Conservation (phyloP, 53 echinoderm and acorn worm species). For the Astropecten irregularis region DNA sequence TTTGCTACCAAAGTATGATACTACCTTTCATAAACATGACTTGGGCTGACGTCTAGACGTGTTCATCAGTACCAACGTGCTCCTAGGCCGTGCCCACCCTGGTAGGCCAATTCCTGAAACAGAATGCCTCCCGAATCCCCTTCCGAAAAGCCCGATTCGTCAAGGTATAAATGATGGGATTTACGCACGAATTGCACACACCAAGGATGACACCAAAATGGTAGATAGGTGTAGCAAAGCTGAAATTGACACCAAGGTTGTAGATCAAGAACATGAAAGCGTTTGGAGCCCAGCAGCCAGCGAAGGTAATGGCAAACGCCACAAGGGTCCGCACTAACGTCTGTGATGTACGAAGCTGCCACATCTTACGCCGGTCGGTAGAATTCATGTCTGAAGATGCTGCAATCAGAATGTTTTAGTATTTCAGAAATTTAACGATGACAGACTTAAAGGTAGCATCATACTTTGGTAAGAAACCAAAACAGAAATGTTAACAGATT, state of each 20-base stretch:
- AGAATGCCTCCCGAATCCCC: constrained; percentile 22
- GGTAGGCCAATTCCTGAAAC: background rate
- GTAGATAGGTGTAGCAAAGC: constrained; percentile 2
- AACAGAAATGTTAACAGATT: too few relatives aligned
- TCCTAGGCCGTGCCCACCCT: background rate
- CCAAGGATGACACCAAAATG: constrained; percentile 26
- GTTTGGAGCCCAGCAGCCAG: constrained; percentile 44
- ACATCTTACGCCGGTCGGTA: constrained; percentile 4
- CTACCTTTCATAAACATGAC: too few relatives aligned
- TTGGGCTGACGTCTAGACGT: too few relatives aligned
- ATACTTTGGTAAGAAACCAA: too few relatives aligned
- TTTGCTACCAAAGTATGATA: too few relatives aligned
- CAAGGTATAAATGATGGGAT: constrained; percentile 43
- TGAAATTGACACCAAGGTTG: constrained; percentile 6
- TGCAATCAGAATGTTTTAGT: too few relatives aligned
- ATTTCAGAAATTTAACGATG: too few relatives aligned
- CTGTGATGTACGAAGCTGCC: constrained; percentile 35
- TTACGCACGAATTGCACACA: constrained; percentile 41
- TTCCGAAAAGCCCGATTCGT: constrained; percentile 25
- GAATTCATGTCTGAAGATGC: too few relatives aligned
- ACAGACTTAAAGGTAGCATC: too few relatives aligned
- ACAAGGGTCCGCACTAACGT: constrained; percentile 31
- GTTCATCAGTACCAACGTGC: too few relatives aligned
- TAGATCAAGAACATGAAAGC: constrained; percentile 25
- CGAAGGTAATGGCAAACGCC: constrained; percentile 28